Base-by-base conservation (phyloP, 2,113 vertebrate species). In the Oncorhynchus nerka region DNA sequence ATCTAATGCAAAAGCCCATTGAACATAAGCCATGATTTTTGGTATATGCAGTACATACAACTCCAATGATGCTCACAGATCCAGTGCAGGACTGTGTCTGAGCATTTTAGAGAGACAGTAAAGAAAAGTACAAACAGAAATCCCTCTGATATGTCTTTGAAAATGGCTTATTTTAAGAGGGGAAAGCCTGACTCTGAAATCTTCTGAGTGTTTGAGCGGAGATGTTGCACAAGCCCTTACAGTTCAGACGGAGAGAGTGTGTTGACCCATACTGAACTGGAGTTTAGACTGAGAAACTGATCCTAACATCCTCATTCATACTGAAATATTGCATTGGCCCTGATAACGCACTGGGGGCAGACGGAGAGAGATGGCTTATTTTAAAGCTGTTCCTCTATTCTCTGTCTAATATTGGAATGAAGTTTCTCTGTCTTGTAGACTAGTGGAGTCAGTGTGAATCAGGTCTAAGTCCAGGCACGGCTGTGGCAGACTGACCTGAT, bases 401-500 rank as follows among this genome's bases (percentile, higher is more conserved):
- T 57, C 15, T 15, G 55, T 20, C 55, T 57, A 57, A 57, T 57
- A 57, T 20, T 57, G 19, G 11, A 62, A n/a, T 62, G 65, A 55
- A 55, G 51, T 55, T 19, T 55, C 16, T 55, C 51, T 19, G 39
- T 45, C 39, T 45, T 45, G 16, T 55, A 55, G 16, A 19, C 51
- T 55, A 55, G 39, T 45, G 39, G 9, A 45, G 12, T 55, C 51
- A 9, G 20, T 3, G 22, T 22, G 20, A 67, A 67, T 6, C 9
- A 70, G 20, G 24, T 70, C 34, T 20, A 32, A 70, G 26, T 59
- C 28, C 26, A 9, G 22, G 3, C 20, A 20, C 16, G 28, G 30
- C 22, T 62, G 73, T 74, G 74, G 62, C 30, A 32, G 22, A 28
- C 24, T 26, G 73, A 80, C 72, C 69, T 45, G 73, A 67, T 71